Evolutionary conservation across 1,140 invertebrate genomes (phyloP).

Genomic region (Temnothorax longispinosus): DNA sequence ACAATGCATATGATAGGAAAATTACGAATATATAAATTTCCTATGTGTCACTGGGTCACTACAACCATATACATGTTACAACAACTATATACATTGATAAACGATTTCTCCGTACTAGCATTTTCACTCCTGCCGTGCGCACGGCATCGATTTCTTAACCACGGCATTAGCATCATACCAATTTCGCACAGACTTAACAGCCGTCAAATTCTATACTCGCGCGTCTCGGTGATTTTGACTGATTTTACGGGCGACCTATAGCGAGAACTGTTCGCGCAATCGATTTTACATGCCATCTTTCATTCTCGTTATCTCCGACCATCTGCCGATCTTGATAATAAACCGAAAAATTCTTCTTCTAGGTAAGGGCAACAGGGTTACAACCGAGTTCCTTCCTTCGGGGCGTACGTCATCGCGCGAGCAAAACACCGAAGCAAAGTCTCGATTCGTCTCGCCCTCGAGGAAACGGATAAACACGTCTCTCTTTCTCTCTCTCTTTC

Average conservation of each 20-base stretch:
- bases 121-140: slow-evolving; percentile 40
- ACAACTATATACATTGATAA: slow-evolving; percentile 29
- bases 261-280: background rate
- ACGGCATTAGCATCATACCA: slow-evolving; percentile 28
- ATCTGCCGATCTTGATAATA: background rate
- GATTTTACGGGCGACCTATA: background rate
- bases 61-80: background rate
- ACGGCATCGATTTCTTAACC: slow-evolving; percentile 54
- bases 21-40: slow-evolving; percentile 29
- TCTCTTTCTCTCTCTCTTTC: slow-evolving; percentile 11
- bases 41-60: slow-evolving; percentile 33
- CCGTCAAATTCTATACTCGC: slow-evolving; percentile 19
- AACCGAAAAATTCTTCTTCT: slow-evolving; percentile 53
- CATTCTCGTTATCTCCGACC: background rate
- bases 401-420: background rate
- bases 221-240: background rate
- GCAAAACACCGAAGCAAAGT: slow-evolving; percentile 67
- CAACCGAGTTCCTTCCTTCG: background rate
- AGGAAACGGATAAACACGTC: slow-evolving; percentile 13
- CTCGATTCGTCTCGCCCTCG: slow-evolving; percentile 18
- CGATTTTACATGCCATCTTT: background rate
- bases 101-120: slow-evolving; percentile 35
- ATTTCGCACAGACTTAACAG: slow-evolving; percentile 43
- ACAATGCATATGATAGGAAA: background rate
- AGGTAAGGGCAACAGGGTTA: slow-evolving; percentile 62